Conservation (phyloP, 2,797 vertebrate genomes). For the Somateria mollissima region DNA sequence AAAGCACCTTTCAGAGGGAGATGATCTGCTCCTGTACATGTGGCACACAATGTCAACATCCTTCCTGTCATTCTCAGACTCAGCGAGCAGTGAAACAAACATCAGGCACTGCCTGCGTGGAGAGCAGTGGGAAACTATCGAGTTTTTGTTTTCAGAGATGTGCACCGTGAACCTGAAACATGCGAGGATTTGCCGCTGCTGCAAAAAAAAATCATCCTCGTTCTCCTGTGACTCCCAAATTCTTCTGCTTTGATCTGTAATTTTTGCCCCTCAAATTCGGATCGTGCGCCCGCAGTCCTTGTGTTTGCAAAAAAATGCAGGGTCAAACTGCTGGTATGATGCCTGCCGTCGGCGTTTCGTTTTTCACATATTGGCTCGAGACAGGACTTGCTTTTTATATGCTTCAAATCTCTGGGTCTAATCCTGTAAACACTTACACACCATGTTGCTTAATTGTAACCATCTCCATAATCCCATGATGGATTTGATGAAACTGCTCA, state of each 20-base stretch:
- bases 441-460: neutral
- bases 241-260: constrained; percentile 6
- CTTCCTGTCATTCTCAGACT: constrained; percentile 53
- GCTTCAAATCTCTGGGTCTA: constrained; percentile 6
- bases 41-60: constrained; percentile 69
- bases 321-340: neutral
- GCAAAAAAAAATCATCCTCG: neutral
- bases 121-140: constrained; percentile 18
- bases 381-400: neutral
- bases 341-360: neutral
- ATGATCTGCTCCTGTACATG: constrained; percentile 41
- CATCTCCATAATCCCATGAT: neutral
- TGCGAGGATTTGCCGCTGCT: neutral
- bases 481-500: constrained; percentile 3
- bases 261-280: constrained; percentile 9
- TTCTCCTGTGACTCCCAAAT: neutral
- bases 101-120: neutral
- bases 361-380: neutral
- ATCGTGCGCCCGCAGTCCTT: neutral
- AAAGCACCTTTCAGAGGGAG: constrained; percentile 61
- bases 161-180: neutral
- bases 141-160: constrained; percentile 48
- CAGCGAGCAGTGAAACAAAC: constrained; percentile 55
- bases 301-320: neutral
- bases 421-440: neutral